Conservation (phyloP, 2,113 vertebrate genomes). For the Leuciscus idus region DNA sequence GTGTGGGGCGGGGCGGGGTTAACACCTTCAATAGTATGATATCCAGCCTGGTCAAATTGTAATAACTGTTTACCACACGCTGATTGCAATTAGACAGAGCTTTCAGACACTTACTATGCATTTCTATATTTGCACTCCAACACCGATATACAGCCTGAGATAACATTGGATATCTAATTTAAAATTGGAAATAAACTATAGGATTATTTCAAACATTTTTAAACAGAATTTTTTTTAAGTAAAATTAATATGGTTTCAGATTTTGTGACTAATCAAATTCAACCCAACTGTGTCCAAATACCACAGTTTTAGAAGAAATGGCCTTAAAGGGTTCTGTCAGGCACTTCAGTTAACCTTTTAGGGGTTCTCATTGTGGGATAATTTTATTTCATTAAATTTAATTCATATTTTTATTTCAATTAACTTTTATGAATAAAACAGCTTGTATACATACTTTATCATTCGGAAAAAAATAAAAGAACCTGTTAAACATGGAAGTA, state of each 20-base stretch:
- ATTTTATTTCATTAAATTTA: too few relatives aligned
- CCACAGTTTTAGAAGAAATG: too few relatives aligned
- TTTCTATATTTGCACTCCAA: background rate
- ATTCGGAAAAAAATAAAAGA: too few relatives aligned
- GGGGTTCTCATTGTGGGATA: too few relatives aligned
- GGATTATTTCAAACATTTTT: background rate
- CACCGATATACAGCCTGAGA: background rate
- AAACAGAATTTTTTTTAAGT: background rate
- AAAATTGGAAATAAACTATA: background rate
- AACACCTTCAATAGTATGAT: slow-evolving; percentile 57
- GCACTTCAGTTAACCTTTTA: too few relatives aligned
- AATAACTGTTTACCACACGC: slow-evolving; percentile 75
- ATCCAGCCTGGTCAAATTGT: slow-evolving; percentile 67
- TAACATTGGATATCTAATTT: background rate
- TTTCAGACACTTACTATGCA: slow-evolving; percentile 26
- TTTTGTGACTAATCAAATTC: background rate
- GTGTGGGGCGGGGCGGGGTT: background rate
- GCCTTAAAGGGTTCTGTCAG: too few relatives aligned
- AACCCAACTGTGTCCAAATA: background rate
- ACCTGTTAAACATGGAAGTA: too few relatives aligned
- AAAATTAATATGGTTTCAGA: background rate
- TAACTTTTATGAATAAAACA: too few relatives aligned
- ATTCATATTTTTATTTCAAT: too few relatives aligned
- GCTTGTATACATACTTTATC: too few relatives aligned
- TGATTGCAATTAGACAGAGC: slow-evolving; percentile 72